These are phyloP conservation scores for Agrochola circellaris DNA, from an alignment of 2,888 invertebrate species.

Conservation along the genomic window DNA sequence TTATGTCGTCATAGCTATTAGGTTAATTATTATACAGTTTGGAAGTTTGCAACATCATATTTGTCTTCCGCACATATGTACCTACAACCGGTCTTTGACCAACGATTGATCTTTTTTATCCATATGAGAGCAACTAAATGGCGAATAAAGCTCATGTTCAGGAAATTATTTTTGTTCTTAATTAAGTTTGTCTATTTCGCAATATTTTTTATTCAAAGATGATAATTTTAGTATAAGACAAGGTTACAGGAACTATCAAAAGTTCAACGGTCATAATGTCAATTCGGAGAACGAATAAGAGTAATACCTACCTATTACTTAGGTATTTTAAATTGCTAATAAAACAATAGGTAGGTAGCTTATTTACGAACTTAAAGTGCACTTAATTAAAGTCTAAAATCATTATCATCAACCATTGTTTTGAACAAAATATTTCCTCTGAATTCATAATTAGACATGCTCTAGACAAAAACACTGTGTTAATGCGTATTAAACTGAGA, in stretches of 20 bases:
- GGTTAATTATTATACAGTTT: not conserved
- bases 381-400: not conserved
- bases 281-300: constrained; percentile 1
- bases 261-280: constrained; percentile 25
- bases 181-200: constrained; percentile 1
- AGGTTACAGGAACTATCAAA: constrained; percentile 47
- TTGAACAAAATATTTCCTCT: constrained; percentile 33
- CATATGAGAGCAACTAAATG: too few relatives aligned
- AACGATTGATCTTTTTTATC: not conserved
- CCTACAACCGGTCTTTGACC: not conserved
- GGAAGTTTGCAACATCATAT: not conserved
- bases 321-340: not conserved
- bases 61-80: constrained; percentile 8
- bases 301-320: not conserved
- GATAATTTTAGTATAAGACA: constrained; percentile 36
- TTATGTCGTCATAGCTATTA: not conserved
- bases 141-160: not conserved
- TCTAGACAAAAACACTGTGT: constrained; percentile 44
- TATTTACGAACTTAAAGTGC: not conserved
- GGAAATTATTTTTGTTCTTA: not conserved
- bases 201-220: constrained; percentile 10
- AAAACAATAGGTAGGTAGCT: not conserved
- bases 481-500: constrained; percentile 41
- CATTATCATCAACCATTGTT: constrained; percentile 22
- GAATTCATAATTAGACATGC: constrained; percentile 40